Conservation (phyloP, 2,113 vertebrate species). For the Marcusenius ussheri region DNA sequence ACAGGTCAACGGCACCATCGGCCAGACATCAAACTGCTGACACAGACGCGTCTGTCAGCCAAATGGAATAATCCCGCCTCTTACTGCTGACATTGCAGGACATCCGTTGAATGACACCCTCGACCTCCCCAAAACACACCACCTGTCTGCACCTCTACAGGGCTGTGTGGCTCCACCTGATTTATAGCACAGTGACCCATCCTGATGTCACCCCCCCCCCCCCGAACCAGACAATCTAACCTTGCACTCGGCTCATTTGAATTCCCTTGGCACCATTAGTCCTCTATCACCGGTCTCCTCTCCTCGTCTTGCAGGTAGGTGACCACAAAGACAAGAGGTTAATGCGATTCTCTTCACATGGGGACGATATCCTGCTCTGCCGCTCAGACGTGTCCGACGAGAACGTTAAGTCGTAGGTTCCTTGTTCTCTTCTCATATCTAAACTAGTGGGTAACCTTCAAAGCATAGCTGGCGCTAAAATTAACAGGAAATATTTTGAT, state of each 20-base stretch:
- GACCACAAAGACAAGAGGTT: background rate
- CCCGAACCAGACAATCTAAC: background rate
- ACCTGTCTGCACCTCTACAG: background rate
- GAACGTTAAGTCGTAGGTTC: background rate
- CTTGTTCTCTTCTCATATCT: background rate
- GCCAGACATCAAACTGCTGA: constrained; percentile 46
- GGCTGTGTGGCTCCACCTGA: background rate
- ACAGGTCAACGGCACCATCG: constrained; percentile 20
- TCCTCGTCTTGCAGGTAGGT: background rate
- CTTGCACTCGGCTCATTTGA: background rate
- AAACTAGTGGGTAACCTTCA: background rate
- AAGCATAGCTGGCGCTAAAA: background rate
- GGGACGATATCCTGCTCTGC: background rate
- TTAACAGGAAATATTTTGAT: background rate
- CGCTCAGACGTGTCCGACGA: background rate
- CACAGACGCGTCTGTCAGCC: constrained; percentile 38
- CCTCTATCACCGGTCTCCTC: background rate
- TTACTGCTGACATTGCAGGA: constrained; percentile 46
- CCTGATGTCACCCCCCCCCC: background rate
- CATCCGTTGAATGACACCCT: constrained; percentile 14
- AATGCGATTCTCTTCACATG: background rate
- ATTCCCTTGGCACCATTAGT: background rate
- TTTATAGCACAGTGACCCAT: background rate
- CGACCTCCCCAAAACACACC: background rate
- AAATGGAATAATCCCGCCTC: constrained; percentile 49